Evolutionary conservation across 2,888 invertebrate species (phyloP).

Genomic region (Phyllotreta striolata): DNA sequence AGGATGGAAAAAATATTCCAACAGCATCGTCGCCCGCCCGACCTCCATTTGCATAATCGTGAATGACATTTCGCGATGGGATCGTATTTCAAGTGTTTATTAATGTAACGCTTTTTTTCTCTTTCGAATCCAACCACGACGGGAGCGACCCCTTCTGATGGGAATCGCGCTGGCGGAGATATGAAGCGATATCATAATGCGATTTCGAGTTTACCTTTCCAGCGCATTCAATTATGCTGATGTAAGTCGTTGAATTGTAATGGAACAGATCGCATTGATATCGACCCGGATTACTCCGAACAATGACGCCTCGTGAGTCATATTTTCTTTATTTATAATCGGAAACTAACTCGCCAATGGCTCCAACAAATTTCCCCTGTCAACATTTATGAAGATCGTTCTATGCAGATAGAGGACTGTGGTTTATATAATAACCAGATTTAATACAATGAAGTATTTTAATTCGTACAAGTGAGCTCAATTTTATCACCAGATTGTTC

Average conservation of each 20-base stretch:
- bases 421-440: no score
- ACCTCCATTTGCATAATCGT: conserved; percentile 53
- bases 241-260: conserved; percentile 5
- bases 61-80: conserved; percentile 53
- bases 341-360: no score
- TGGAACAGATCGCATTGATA: conserved; percentile 3
- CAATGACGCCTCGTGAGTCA: no score
- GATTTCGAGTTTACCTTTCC: conserved; percentile 13
- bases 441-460: no score
- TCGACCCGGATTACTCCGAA: no score
- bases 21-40: conserved; percentile 47
- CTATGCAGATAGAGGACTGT: no score
- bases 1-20: conserved; percentile 45
- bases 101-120: conserved; percentile 48
- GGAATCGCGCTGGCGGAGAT: conserved; percentile 43
- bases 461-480: no score
- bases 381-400: no score
- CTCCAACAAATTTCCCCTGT: no score
- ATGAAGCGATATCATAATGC: conserved; percentile 10
- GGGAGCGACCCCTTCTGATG: conserved; percentile 44
- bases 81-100: conserved; percentile 51
- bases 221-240: conserved; percentile 14
- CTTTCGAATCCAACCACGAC: conserved; percentile 43
- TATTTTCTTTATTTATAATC: no score
- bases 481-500: no score